These are phyloP conservation scores for Gila orcuttii DNA, from an alignment of 2,113 vertebrate genomes.

Conservation along the genomic window DNA sequence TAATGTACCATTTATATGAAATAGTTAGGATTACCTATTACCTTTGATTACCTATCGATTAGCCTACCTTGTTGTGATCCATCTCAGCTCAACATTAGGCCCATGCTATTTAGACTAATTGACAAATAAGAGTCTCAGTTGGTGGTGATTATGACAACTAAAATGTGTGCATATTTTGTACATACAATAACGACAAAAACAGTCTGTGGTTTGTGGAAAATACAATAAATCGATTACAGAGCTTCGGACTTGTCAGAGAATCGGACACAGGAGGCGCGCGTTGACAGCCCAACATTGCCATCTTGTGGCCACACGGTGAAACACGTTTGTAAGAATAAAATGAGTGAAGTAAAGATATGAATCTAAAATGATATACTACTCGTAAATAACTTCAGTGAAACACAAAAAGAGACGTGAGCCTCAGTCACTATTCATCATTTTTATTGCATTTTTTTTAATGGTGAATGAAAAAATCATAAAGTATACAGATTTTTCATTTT, in stretches of 20 bases:
- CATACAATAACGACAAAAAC: background rate
- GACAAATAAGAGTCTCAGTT: background rate
- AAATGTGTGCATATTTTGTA: background rate
- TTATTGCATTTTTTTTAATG: background rate
- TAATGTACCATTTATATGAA: background rate
- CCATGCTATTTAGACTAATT: background rate
- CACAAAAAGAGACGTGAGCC: background rate
- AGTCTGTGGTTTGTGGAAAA: background rate
- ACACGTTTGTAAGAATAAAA: background rate
- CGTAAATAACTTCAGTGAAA: background rate
- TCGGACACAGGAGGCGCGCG: background rate
- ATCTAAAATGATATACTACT: background rate
- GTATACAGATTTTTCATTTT: background rate
- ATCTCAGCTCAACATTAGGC: background rate
- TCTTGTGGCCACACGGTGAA: slow-evolving; percentile 54
- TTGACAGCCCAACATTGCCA: slow-evolving; percentile 63
- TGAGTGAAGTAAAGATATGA: too few relatives aligned
- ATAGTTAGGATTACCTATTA: background rate
- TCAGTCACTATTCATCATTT: background rate
- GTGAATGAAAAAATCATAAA: background rate
- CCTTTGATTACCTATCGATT: too few relatives aligned
- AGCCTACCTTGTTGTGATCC: background rate
- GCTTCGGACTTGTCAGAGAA: background rate
- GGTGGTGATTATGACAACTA: background rate
- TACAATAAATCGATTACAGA: background rate